Evolutionary conservation across 2,113 vertebrate genomes (phyloP), one percentile per base, ranked within the genome.

Genomic region (Lagopus muta): DNA sequence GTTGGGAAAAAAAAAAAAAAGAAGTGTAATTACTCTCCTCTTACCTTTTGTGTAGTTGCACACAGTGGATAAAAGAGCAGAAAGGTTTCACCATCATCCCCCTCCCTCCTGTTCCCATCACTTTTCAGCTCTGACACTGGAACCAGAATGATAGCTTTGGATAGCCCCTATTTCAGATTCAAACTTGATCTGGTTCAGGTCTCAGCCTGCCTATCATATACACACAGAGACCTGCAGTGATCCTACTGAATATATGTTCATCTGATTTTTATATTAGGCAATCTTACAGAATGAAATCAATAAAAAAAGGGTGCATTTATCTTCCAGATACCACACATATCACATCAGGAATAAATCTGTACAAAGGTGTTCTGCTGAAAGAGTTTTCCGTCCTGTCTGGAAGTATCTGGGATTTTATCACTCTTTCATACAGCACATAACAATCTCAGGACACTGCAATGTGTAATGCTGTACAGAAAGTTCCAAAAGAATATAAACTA

Each of bases 91-190:
- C 12, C 13, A 48, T n/a, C 42, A 30, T 5, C 6, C 3, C 3
- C 3, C 5, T 82, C 24, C 66, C 42, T 15, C 3, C 7, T 4
- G 0, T 34, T 69, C 36, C 7, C 6, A 70, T 24, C 0, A 1
- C 18, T 83, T 71, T 55, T 74, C 55, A 71, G 4, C 32, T 70
- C 47, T 81, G 52, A 57, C 22, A 52, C 8, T 47, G 38, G 7
- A 85, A 88, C 62, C 10, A 85, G 17, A 81, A 72, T 48, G 0
- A 65, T 20, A 72, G 19, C 14, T 24, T 72, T 54, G 40, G 30
- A 85, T 79, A 32, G 10, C 10, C 2, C 6, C 2, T 8, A 22
- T 2, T 48, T 64, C 48, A 89, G 69, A 86, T 54, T 16, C 60
- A 73, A 66, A 72, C 58, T 78, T 20, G 42, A 88, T 65, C 34